Percentiles rank a stretch among this genome's conserved stretches.
These are phyloP conservation scores for Cyclargus thomasi DNA, from an alignment of 1,140 invertebrate species.

Conservation along the genomic window DNA sequence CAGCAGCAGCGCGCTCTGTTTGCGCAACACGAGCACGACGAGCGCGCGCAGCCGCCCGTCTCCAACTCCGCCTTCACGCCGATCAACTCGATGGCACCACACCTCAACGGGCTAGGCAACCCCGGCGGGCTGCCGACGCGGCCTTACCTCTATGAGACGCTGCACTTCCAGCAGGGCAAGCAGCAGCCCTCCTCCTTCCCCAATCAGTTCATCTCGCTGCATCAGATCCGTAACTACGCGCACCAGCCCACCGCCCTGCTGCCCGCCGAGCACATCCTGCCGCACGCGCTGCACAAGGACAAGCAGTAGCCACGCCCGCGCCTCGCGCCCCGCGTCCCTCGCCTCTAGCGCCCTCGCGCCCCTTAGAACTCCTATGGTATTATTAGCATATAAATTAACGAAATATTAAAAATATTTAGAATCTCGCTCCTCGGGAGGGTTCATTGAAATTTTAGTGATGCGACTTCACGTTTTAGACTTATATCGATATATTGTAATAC, in stretches of 20 bases:
- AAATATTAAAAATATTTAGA: slow-evolving; percentile 68
- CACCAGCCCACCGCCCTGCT: slow-evolving; percentile 85
- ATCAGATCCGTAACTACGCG: slow-evolving; percentile 97
- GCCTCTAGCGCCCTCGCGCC: slow-evolving; percentile 44
- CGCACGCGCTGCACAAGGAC: slow-evolving; percentile 72
- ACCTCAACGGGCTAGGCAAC: slow-evolving; percentile 83
- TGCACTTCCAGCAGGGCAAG: slow-evolving; percentile 85
- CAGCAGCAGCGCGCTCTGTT: slow-evolving; percentile 77
- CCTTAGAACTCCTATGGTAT: slow-evolving; percentile 71
- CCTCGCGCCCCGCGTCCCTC: slow-evolving; percentile 39
- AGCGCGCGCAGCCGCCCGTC: slow-evolving; percentile 72
- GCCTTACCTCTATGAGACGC: slow-evolving; percentile 94
- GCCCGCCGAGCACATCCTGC: slow-evolving; percentile 71
- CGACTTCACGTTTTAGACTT: slow-evolving; percentile 64
- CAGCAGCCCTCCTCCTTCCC: slow-evolving; percentile 87
- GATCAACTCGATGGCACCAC: slow-evolving; percentile 87
- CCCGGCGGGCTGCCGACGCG: slow-evolving; percentile 83
- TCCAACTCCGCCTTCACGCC: slow-evolving; percentile 93
- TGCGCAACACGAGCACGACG: slow-evolving; percentile 79
- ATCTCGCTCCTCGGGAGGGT: slow-evolving; percentile 65
- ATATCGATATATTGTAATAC: slow-evolving; percentile 64
- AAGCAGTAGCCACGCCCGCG: slow-evolving; percentile 61
- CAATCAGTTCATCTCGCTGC: slow-evolving; percentile 95
- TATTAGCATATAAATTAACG: slow-evolving; percentile 69
- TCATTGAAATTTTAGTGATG: slow-evolving; percentile 63